phyloP scores from a whole-genome alignment of 2,888 invertebrate species.

The Drosophila meridiana region DNA sequence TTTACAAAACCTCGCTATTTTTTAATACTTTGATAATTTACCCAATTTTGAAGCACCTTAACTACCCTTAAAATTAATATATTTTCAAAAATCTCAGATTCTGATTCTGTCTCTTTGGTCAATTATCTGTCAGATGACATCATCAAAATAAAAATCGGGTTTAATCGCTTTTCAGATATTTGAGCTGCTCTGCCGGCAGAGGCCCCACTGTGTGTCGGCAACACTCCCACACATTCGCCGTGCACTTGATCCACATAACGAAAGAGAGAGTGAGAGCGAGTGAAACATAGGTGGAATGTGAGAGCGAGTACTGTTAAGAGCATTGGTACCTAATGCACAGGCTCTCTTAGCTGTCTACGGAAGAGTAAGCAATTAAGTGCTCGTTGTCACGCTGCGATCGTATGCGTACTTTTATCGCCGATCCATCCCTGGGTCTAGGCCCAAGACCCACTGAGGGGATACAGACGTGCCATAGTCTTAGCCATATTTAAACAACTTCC shows the following conservation, averaged over 20 bases:
- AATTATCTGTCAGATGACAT: too few relatives aligned
- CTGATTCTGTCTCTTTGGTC: too few relatives aligned
- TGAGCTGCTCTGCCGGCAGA: too few relatives aligned
- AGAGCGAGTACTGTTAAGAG: conserved; percentile 7
- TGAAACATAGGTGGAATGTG: not conserved
- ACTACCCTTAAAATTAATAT: too few relatives aligned
- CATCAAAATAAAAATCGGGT: too few relatives aligned
- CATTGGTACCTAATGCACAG: conserved; percentile 12
- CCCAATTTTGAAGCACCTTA: too few relatives aligned
- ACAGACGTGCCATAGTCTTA: conserved; percentile 29
- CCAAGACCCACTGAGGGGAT: not conserved
- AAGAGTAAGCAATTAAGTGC: conserved; percentile 36
- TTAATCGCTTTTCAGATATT: too few relatives aligned
- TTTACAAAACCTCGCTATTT: too few relatives aligned
- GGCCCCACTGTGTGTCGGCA: not conserved
- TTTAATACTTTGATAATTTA: too few relatives aligned
- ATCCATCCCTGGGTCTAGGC: not conserved
- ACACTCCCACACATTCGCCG: conserved; percentile 52
- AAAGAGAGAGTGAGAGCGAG: not conserved
- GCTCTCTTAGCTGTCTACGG: conserved; percentile 30
- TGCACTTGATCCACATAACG: conserved; percentile 57
- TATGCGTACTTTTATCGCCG: conserved; percentile 27
- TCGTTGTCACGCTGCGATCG: conserved; percentile 62
- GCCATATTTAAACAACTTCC: conserved; percentile 24
- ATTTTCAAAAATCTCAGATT: too few relatives aligned